phyloP scores from a whole-genome alignment of 2,888 invertebrate genomes.

The Ennomos quercinarius region DNA sequence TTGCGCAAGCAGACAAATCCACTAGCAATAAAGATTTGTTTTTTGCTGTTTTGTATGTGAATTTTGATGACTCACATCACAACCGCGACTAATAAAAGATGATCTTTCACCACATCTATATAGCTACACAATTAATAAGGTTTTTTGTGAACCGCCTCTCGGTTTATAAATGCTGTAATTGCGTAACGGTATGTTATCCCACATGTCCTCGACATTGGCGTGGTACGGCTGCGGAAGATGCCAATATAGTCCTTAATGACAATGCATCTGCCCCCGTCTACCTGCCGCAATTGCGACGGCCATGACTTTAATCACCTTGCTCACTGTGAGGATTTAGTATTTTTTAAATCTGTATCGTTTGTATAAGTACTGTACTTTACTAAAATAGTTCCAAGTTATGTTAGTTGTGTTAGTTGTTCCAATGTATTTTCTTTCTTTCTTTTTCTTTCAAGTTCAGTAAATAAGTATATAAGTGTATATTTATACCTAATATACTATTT shows the following conservation, averaged over 20 bases:
- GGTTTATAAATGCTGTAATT: conserved; percentile 28
- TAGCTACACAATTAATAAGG: conserved; percentile 11
- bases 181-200: conserved; percentile 34
- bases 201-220: conserved; percentile 74
- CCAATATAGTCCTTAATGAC: conserved; percentile 67
- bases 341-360: conserved; percentile 7
- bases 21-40: conserved; percentile 19
- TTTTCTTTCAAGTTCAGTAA: too few species aligned
- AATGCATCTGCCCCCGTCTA: conserved; percentile 71
- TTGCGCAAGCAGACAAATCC: conserved; percentile 9
- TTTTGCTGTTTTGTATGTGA: conserved; percentile 30
- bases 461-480: too few species aligned
- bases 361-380: conserved; percentile 7
- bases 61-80: conserved; percentile 34
- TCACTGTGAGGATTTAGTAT: conserved; percentile 38
- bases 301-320: conserved; percentile 78
- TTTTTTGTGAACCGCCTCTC: conserved; percentile 15
- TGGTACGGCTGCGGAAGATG: conserved; percentile 66
- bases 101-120: conserved; percentile 22
- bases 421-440: too few species aligned
- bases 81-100: conserved; percentile 21
- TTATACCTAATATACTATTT: too few species aligned
- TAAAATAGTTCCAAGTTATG: too few species aligned
- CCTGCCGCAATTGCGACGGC: conserved; percentile 67
- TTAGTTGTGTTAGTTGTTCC: too few species aligned